Percentiles rank a stretch among this genome's conserved stretches.
Conservation (phyloP, 2,797 vertebrate species). For the Sebastes matsubarae region DNA sequence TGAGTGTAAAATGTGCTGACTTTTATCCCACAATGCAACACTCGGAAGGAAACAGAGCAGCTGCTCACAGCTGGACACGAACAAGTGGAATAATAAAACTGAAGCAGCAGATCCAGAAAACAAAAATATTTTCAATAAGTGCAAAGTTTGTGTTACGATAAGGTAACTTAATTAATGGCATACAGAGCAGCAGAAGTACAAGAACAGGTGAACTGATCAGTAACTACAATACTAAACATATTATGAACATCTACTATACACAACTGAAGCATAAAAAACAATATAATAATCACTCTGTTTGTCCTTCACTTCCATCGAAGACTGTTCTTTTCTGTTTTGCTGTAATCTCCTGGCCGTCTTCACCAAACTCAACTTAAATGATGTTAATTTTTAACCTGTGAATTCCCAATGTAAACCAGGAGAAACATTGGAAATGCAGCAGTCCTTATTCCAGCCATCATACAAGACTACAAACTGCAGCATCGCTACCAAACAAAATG, state of each 20-base stretch:
- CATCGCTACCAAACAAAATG: no score
- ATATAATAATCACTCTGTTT: background rate
- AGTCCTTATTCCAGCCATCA: no score
- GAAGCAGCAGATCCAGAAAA: background rate
- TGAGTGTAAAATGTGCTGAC: background rate
- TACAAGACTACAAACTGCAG: no score
- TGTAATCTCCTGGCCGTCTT: background rate
- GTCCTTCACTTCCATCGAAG: background rate
- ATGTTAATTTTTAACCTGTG: background rate
- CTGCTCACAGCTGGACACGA: constrained; percentile 4
- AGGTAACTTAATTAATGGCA: no score
- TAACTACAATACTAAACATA: no score
- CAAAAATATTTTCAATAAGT: no score
- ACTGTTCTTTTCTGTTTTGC: background rate
- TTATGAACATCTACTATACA: background rate
- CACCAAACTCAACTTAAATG: background rate
- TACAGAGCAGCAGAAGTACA: background rate
- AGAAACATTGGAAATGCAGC: background rate
- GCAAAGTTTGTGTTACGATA: background rate
- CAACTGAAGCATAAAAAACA: background rate
- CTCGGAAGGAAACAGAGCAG: background rate
- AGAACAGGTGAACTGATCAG: background rate
- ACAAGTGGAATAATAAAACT: background rate
- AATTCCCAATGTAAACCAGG: background rate
- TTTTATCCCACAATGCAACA: background rate